A percentile compares a stretch with the other conserved stretches of the same genome.
These are phyloP conservation scores for Phrynocephalus guinanensis DNA, from an alignment of 2,797 vertebrate genomes.

Conservation along the genomic window DNA sequence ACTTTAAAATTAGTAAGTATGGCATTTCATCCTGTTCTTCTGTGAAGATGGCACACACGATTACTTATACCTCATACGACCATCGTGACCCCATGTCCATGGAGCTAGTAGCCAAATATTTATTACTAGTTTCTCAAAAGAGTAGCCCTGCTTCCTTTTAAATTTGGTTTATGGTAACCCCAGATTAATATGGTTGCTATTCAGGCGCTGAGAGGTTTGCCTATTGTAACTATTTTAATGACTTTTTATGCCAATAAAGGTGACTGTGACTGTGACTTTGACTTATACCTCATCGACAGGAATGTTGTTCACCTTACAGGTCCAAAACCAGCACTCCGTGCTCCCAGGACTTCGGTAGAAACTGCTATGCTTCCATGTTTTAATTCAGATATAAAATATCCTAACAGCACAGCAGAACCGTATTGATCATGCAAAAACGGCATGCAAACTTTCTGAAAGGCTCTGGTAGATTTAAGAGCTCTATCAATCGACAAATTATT, in stretches of 20 bases:
- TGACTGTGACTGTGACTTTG: too few relatives aligned
- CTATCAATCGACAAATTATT: background rate
- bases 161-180: too few relatives aligned
- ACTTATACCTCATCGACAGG: background rate
- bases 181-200: too few relatives aligned
- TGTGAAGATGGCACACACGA: background rate
- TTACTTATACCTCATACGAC: too few relatives aligned
- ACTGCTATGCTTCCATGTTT: background rate
- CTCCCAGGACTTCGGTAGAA: background rate
- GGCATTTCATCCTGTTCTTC: background rate
- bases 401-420: background rate
- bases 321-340: slow-evolving; percentile 14
- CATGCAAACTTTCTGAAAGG: background rate
- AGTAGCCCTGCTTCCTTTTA: too few relatives aligned
- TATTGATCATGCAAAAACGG: background rate
- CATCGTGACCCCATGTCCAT: too few relatives aligned
- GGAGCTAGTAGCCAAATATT: too few relatives aligned
- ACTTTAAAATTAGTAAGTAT: background rate
- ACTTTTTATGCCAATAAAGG: too few relatives aligned
- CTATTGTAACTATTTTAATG: too few relatives aligned
- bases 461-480: background rate
- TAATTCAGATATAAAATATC: slow-evolving; percentile 12
- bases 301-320: background rate
- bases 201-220: too few relatives aligned
- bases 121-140: too few relatives aligned